Evolutionary conservation across 2,888 invertebrate genomes (phyloP), one percentile per base, ranked within the genome.

Genomic region (Scrobipalpa costella): DNA sequence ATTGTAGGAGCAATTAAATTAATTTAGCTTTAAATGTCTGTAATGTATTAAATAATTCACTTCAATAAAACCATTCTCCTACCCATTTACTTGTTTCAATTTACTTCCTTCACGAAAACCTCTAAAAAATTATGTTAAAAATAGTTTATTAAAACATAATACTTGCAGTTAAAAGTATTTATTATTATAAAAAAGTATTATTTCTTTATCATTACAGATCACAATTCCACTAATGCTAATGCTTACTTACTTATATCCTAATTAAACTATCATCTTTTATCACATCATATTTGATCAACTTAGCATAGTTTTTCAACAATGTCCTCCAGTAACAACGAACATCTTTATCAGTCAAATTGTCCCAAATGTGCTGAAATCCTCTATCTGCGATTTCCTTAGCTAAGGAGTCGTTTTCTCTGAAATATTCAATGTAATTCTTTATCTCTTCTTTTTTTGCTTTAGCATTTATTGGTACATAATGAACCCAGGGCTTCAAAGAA

Each of bases 401-500:
- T 58, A 96, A 70, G 0, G 92, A 90, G 78, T 98, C 97, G 84
- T 98, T 94, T 63, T 93, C 87, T 72, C 92, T 92, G 21, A 95
- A 96, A 90, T 96, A 99, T 55, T 93, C 81, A 6, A 99, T 86
- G 21, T 97, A 83, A 57, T 94, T 92, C 73, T 93, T 92, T n/a
- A 98, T 92, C 69, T 97, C 94, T 50, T 94, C 88, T 83, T 95
- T 92, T 21, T 89, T 93, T 33, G 94, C 94, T 68, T 92, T 93
- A 6, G 93, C 78, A 50, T 83, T 86, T 0, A 99, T 93, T 0
- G 99, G 99, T 69, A 99, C 93, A 82, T 98, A 99, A 86, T 99
- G 99, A 49, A 98, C 94, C 99, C 99, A 99, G 0, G 98, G 98
- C 81, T 96, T 96, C 76, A 99, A 85, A 9, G 95, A 94, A 2